These are phyloP conservation scores for Helicolenus hilgendorfi DNA, from an alignment of 2,797 vertebrate species.

Conservation along the genomic window DNA sequence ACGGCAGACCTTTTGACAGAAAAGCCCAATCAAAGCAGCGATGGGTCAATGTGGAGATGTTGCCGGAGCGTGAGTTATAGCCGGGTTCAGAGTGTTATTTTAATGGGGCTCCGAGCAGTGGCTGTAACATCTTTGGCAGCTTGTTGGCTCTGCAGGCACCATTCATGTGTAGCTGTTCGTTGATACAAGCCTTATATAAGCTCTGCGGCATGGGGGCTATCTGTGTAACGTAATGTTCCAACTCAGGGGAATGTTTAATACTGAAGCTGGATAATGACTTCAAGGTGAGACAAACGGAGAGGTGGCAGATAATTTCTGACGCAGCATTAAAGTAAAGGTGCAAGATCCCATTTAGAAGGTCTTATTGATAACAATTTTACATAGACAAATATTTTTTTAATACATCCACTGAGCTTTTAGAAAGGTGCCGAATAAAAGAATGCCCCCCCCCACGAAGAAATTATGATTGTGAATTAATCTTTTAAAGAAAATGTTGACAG, in stretches of 20 bases:
- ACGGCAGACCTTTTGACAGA: constrained; percentile 79
- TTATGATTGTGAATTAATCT: too few species aligned
- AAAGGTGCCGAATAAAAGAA: too few species aligned
- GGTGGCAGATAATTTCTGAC: too few species aligned
- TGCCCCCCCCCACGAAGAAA: too few species aligned
- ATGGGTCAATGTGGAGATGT: constrained; percentile 80
- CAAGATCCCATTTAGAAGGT: too few species aligned
- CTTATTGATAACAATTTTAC: too few species aligned
- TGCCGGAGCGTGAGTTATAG: constrained; percentile 77
- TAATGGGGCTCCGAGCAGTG: constrained; percentile 81
- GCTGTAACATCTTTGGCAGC: constrained; percentile 74
- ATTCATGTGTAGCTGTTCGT: constrained; percentile 51
- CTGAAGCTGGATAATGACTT: constrained; percentile 29
- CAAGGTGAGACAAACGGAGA: too few species aligned
- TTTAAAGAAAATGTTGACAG: too few species aligned
- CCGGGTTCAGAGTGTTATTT: constrained; percentile 78
- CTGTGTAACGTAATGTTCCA: constrained; percentile 34
- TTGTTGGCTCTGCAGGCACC: constrained; percentile 65
- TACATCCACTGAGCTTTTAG: too few species aligned
- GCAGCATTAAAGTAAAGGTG: neutral
- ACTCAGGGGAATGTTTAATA: constrained; percentile 50
- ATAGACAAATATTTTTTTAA: too few species aligned
- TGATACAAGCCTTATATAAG: constrained; percentile 58
- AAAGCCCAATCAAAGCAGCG: constrained; percentile 80
- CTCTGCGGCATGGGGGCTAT: constrained; percentile 24